phyloP scores from a whole-genome alignment of 2,113 vertebrate species.

The Elephantulus edwardii region DNA sequence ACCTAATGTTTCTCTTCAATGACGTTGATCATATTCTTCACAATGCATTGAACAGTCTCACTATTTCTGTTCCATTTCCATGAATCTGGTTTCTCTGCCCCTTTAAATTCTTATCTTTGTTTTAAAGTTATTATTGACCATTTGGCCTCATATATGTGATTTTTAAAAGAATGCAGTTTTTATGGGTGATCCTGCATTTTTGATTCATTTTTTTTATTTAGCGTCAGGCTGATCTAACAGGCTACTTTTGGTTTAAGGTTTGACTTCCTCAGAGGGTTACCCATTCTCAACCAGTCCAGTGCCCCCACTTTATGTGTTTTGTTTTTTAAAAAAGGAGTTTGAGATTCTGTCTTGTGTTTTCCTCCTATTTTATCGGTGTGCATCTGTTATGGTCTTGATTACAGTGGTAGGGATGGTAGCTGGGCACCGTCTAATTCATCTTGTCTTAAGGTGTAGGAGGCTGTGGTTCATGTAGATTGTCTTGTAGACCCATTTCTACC shows the following conservation, averaged over 20 bases:
- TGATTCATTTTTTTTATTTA: not conserved
- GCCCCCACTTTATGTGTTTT: too few relatives aligned
- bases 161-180: not conserved
- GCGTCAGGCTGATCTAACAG: not conserved
- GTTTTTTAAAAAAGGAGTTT: not conserved
- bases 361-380: not conserved
- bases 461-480: not conserved
- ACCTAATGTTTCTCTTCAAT: not conserved
- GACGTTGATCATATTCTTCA: not conserved
- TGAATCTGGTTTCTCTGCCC: not conserved
- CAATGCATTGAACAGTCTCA: not conserved
- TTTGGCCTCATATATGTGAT: not conserved
- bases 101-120: not conserved
- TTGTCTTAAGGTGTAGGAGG: not conserved
- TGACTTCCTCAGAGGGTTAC: not conserved
- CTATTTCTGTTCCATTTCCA: not conserved
- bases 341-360: not conserved
- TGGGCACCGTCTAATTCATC: not conserved
- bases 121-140: not conserved
- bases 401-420: not conserved
- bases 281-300: not conserved
- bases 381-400: not conserved
- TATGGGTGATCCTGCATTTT: not conserved
- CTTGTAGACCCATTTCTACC: not conserved
- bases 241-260: not conserved